These are phyloP conservation scores for Drosophila affinis DNA, from an alignment of 2,888 invertebrate species.

Conservation along the genomic window DNA sequence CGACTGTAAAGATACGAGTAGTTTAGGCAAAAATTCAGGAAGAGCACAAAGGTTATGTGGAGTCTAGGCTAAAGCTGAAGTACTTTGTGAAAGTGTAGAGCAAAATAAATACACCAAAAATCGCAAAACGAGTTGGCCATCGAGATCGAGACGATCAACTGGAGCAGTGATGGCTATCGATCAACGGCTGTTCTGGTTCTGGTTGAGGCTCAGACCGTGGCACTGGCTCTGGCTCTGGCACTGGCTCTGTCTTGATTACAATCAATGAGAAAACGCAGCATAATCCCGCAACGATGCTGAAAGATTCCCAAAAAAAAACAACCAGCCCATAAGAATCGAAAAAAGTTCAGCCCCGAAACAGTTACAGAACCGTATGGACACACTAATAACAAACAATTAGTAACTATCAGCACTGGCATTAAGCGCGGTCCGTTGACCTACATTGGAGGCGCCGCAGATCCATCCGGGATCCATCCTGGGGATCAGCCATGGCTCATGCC, in stretches of 20 bases:
- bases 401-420: constrained; percentile 72
- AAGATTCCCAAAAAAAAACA: constrained; percentile 32
- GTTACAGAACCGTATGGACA: constrained; percentile 64
- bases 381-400: constrained; percentile 77
- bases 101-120: constrained; percentile 17
- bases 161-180: constrained; percentile 77
- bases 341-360: constrained; percentile 44
- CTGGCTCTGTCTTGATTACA: constrained; percentile 34
- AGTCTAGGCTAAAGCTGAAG: not conserved
- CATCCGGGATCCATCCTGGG: not conserved
- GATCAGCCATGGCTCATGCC: not conserved
- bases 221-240: constrained; percentile 21
- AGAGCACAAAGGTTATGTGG: too few relatives aligned
- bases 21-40: too few relatives aligned
- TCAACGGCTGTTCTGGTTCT: constrained; percentile 55
- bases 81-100: constrained; percentile 11
- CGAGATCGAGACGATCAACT: constrained; percentile 55
- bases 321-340: not conserved
- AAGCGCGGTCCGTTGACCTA: constrained; percentile 55
- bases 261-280: constrained; percentile 15
- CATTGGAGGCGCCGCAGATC: constrained; percentile 38
- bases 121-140: constrained; percentile 62
- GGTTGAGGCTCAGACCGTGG: constrained; percentile 8
- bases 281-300: constrained; percentile 18
- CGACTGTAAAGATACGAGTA: too few relatives aligned